A percentile compares a stretch with the other conserved stretches of the same genome.
Evolutionary conservation across 2,113 vertebrate genomes (phyloP).

Genomic region (Oceanites oceanicus): DNA sequence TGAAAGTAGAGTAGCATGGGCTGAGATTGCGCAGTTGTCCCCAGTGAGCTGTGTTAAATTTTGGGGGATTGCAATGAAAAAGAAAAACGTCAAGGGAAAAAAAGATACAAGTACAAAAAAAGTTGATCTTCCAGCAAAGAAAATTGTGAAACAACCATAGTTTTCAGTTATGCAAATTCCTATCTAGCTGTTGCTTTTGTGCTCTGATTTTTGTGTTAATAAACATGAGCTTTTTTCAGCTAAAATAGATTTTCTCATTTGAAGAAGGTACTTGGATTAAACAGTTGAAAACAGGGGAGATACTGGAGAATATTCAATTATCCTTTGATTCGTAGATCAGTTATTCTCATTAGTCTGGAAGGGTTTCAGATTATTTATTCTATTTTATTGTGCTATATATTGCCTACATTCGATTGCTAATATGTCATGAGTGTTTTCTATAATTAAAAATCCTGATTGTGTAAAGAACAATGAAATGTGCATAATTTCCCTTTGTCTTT

Average conservation of each 20-base stretch:
- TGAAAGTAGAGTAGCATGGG: not conserved
- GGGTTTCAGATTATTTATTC: not conserved
- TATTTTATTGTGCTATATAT: not conserved
- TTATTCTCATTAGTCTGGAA: conserved; percentile 34
- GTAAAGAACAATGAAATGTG: not conserved
- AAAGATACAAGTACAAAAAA: not conserved
- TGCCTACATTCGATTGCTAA: not conserved
- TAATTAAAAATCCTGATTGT: not conserved
- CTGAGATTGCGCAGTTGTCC: not conserved
- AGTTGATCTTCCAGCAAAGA: not conserved
- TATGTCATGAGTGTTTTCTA: not conserved
- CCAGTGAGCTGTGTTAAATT: not conserved
- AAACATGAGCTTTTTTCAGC: not conserved
- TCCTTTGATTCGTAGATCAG: not conserved
- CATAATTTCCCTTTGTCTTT: not conserved
- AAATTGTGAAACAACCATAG: not conserved
- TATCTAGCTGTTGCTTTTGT: not conserved
- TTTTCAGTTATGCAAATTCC: conserved; percentile 27
- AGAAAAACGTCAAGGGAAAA: not conserved
- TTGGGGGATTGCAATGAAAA: not conserved
- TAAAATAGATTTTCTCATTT: conserved; percentile 8
- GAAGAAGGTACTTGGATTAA: conserved; percentile 20
- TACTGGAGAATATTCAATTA: conserved; percentile 10
- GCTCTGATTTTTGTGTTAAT: conserved; percentile 23
- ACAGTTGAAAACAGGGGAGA: not conserved